Evolutionary conservation across 2,888 invertebrate species (phyloP), one percentile per base, ranked within the genome.

Genomic region (Drosophila phalerata): DNA sequence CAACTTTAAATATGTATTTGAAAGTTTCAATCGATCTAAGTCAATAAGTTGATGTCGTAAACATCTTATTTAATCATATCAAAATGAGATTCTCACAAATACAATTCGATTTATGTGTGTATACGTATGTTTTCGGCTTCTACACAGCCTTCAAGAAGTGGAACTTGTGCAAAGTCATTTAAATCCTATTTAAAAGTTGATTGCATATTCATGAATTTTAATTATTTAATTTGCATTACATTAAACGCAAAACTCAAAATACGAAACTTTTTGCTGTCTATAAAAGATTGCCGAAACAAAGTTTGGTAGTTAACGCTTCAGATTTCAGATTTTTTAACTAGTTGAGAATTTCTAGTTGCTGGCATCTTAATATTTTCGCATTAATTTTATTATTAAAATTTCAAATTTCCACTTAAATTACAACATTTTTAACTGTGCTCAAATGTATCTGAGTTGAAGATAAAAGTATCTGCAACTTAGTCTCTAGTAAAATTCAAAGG

Each of bases 171-270:
- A 30, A 40, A 49, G 30, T 11, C 38, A 38, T 49, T 42, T 32
- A 22, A 49, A 58, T 58, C 30, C 30, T 11, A 40, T 45, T 56
- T 43, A 25, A 68, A 49, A 51, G n/a, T 38, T 32, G 34, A 32
- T 67, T 57, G 51, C 48, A 58, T 40, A 58, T 58, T 60, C 51
- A 40, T 47, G 28, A 58, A 45, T 38, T 69, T 49, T 38, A 38
- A 69, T 69, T 52, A 52, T 34, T 43, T 55, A 15, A 69, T 51
- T 69, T 60, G 49, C 47, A 58, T 52, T 32, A 32, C 34, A 30
- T 65, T 52, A 51, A 51, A 47, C 25, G 25, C 15, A 28, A 56
- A 56, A 34, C 56, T 45, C 42, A 22, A 38, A 25, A 25, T 19
- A 17, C 15, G n/a, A 25, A 22, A 38, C 15, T 52, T 42, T 19